phyloP scores from a whole-genome alignment of 1,140 invertebrate genomes.

The Steinernema feltiae region DNA sequence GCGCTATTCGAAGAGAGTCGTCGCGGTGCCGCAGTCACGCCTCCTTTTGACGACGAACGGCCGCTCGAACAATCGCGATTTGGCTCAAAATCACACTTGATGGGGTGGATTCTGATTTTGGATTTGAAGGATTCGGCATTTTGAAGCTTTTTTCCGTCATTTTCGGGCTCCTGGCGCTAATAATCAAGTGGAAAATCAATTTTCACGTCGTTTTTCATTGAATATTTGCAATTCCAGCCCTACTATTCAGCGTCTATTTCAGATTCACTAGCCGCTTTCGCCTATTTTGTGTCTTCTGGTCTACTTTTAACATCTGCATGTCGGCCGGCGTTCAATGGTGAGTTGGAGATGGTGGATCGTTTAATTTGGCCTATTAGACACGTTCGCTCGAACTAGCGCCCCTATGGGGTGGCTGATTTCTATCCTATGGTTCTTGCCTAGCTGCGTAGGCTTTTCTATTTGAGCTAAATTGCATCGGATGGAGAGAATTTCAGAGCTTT shows the following conservation, averaged over 20 bases:
- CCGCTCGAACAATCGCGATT: not conserved
- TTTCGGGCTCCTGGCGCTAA: not conserved
- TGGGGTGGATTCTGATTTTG: not conserved
- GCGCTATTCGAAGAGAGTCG: not conserved
- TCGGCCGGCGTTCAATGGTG: slow-evolving; percentile 10
- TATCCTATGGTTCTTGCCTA: no score
- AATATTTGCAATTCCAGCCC: not conserved
- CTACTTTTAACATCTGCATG: not conserved
- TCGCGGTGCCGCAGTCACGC: not conserved
- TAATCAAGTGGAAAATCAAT: not conserved
- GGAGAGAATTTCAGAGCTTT: no score
- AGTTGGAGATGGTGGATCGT: not conserved
- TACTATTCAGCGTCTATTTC: not conserved
- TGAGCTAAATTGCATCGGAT: no score
- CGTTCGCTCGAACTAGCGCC: no score
- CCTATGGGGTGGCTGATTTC: no score
- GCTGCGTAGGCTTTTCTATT: no score
- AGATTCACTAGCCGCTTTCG: not conserved
- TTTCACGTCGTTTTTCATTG: no score
- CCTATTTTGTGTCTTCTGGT: not conserved
- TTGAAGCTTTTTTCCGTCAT: not conserved
- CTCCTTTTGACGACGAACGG: not conserved
- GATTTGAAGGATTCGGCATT: not conserved
- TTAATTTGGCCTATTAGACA: not conserved
- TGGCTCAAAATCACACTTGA: not conserved